A percentile compares a stretch with the other conserved stretches of the same genome.
Conservation (phyloP, 2,113 vertebrate species). For the Pollachius pollachius region DNA sequence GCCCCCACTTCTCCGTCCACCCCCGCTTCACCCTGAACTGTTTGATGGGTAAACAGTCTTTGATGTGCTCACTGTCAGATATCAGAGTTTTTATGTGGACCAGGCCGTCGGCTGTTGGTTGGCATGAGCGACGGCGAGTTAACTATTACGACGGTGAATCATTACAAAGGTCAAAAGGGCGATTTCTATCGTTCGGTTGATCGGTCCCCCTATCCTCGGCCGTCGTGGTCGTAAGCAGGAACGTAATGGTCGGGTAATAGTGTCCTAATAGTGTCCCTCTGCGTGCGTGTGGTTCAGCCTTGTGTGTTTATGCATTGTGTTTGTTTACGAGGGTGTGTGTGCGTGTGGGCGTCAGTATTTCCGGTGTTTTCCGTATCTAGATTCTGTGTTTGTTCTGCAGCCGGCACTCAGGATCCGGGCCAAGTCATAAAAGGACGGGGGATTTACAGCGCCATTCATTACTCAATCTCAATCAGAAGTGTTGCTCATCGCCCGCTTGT, state of each 20-base stretch:
- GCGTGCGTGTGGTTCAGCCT: slow-evolving; percentile 8
- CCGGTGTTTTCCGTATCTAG: slow-evolving; percentile 5
- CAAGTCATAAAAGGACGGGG: background rate
- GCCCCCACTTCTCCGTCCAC: no score
- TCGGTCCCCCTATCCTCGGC: slow-evolving; percentile 28
- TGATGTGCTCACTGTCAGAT: slow-evolving; percentile 43
- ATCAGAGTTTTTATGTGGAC: slow-evolving; percentile 43
- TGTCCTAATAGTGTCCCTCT: background rate
- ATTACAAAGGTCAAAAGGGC: slow-evolving; percentile 43
- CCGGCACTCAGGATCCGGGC: slow-evolving; percentile 35
- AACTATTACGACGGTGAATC: slow-evolving; percentile 45
- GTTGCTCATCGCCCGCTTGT: slow-evolving; percentile 40
- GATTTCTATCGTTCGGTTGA: slow-evolving; percentile 25
- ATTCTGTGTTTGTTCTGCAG: slow-evolving; percentile 2
- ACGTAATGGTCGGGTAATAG: no score
- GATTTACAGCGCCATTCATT: slow-evolving; percentile 50
- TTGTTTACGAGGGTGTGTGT: background rate
- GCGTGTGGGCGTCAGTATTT: background rate
- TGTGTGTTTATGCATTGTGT: background rate
- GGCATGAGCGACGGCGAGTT: slow-evolving; percentile 36
- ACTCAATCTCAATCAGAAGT: slow-evolving; percentile 36
- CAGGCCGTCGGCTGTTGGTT: slow-evolving; percentile 32
- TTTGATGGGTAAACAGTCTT: slow-evolving; percentile 65
- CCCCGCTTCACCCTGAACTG: slow-evolving; percentile 42
- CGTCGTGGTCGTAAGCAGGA: slow-evolving; percentile 22